phyloP scores from a whole-genome alignment of 2,113 vertebrate species.

The Psophia crepitans region DNA sequence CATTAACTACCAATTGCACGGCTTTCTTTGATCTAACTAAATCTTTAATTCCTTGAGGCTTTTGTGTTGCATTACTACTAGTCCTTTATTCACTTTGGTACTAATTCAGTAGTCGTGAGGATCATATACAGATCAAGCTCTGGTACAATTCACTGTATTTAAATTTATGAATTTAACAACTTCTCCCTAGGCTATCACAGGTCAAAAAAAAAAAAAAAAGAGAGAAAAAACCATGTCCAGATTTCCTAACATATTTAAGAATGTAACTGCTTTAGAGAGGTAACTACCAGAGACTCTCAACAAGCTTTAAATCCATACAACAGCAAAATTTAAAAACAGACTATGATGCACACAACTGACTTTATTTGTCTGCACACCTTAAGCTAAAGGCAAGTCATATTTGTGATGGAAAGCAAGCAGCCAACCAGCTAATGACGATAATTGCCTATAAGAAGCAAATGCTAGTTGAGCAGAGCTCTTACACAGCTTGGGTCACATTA shows the following conservation, averaged over 20 bases:
- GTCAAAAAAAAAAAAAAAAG: neutral
- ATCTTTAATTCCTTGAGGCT: neutral
- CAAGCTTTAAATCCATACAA: neutral
- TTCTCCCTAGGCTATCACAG: neutral
- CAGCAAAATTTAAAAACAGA: neutral
- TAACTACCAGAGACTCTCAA: neutral
- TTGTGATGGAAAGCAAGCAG: neutral
- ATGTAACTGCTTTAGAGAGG: neutral
- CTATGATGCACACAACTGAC: neutral
- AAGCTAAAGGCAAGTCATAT: neutral
- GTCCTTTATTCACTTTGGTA: neutral
- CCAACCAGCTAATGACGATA: slow-evolving; percentile 28
- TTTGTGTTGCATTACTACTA: neutral
- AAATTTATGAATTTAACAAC: neutral
- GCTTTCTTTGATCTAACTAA: neutral
- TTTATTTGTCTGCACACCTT: neutral
- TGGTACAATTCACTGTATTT: neutral
- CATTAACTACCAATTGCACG: neutral
- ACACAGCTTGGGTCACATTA: neutral
- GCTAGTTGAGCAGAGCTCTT: neutral
- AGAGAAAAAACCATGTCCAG: neutral
- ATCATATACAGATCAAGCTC: neutral
- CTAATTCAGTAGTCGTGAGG: neutral
- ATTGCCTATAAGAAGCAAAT: slow-evolving; percentile 1
- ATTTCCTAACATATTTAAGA: neutral